Percentiles rank a stretch among this genome's conserved stretches.
These are phyloP conservation scores for Timandra comae DNA, from an alignment of 2,888 invertebrate species.

Conservation along the genomic window DNA sequence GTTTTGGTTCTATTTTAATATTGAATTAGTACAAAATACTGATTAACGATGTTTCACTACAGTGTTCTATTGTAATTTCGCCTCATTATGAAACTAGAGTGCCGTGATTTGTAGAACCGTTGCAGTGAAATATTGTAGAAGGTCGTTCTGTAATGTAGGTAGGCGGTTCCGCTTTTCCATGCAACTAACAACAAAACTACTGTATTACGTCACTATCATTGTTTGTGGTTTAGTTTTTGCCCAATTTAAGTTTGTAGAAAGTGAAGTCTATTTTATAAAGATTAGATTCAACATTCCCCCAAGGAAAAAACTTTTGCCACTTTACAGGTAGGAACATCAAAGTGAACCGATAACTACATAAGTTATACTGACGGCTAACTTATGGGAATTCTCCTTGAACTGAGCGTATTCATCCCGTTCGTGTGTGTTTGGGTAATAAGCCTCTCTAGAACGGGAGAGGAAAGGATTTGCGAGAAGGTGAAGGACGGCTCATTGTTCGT, in stretches of 20 bases:
- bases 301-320: too few species aligned
- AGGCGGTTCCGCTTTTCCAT: constrained; percentile 22
- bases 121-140: constrained; percentile 11
- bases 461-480: constrained; percentile 24
- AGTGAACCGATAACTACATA: constrained; percentile 13
- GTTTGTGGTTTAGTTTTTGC: constrained; percentile 14
- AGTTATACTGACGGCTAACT: constrained; percentile 19
- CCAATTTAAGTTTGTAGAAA: too few species aligned
- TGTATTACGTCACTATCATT: constrained; percentile 19
- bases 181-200: constrained; percentile 17
- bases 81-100: too few species aligned
- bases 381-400: constrained; percentile 22
- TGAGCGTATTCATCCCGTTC: constrained; percentile 24
- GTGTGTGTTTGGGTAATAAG: constrained; percentile 16
- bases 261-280: too few species aligned
- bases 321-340: too few species aligned
- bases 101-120: constrained; percentile 6
- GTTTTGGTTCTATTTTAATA: too few species aligned
- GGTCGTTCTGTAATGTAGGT: constrained; percentile 15
- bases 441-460: constrained; percentile 16
- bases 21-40: too few species aligned
- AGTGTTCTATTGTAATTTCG: too few species aligned
- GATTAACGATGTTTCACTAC: too few species aligned
- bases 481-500: constrained; percentile 40
- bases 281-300: too few species aligned